phyloP scores from a whole-genome alignment of 2,113 vertebrate genomes.

The Cephalopholis sonnerati region DNA sequence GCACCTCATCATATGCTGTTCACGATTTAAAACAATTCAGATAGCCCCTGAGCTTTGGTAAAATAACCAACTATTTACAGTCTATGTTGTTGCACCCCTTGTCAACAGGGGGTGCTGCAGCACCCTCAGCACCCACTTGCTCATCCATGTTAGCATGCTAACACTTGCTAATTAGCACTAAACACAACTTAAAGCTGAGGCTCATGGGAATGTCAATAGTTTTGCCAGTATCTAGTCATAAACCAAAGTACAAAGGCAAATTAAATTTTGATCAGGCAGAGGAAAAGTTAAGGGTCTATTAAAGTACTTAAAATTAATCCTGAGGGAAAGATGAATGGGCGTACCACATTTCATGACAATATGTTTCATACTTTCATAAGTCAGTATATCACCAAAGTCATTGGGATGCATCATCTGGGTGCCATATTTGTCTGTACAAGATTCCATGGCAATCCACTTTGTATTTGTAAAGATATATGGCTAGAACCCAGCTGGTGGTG shows the following conservation, averaged over 20 bases:
- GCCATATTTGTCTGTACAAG: not conserved
- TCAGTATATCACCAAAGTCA: too few relatives aligned
- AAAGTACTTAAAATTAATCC: not conserved
- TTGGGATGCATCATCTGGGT: too few relatives aligned
- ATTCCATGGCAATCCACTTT: not conserved
- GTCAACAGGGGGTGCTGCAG: too few relatives aligned
- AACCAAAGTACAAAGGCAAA: not conserved
- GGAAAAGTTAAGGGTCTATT: not conserved
- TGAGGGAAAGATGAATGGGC: too few relatives aligned
- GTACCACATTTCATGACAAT: too few relatives aligned
- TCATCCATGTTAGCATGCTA: not conserved
- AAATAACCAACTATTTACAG: too few relatives aligned
- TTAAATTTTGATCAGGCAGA: not conserved
- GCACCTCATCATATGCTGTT: too few relatives aligned
- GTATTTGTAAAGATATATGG: not conserved
- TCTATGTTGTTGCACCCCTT: too few relatives aligned
- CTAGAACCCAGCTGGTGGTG: not conserved
- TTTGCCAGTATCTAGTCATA: not conserved
- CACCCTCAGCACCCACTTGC: too few relatives aligned
- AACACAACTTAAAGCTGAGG: not conserved
- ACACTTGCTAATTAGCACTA: not conserved
- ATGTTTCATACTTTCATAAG: too few relatives aligned
- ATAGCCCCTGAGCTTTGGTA: too few relatives aligned
- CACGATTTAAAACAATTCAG: too few relatives aligned
- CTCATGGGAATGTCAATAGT: not conserved